Evolutionary conservation across 2,113 vertebrate genomes (phyloP).

Genomic region (Limnothrissa miodon): DNA sequence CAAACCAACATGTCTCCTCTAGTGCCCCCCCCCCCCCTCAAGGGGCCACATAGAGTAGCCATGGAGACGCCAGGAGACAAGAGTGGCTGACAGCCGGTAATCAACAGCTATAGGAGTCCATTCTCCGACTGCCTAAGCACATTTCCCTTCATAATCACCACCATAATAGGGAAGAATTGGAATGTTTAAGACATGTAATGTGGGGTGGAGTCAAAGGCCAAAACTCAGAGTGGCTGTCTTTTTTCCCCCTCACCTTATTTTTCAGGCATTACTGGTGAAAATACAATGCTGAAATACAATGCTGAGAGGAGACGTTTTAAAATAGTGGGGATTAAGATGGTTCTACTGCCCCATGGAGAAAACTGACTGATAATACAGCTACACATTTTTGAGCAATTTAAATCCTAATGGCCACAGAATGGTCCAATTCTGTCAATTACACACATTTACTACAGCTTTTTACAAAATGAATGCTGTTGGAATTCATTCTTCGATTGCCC

Average conservation of each 20-base stretch:
- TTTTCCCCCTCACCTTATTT: background rate
- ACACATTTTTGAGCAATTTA: background rate
- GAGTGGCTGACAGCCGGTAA: conserved; percentile 71
- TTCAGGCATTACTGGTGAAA: background rate
- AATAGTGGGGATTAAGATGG: background rate
- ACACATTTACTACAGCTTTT: conserved; percentile 9
- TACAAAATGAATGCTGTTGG: background rate
- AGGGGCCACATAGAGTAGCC: conserved; percentile 58
- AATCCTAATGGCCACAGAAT: background rate
- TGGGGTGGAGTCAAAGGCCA: conserved; percentile 11
- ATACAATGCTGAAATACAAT: background rate
- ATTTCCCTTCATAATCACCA: conserved; percentile 47
- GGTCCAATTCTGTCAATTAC: conserved; percentile 2
- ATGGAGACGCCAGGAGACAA: conserved; percentile 67
- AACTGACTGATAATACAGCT: background rate
- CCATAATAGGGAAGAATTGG: conserved; percentile 21
- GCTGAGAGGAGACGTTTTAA: background rate
- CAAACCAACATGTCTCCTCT: conserved; percentile 63
- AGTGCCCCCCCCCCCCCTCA: too few species aligned
- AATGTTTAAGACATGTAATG: conserved; percentile 7
- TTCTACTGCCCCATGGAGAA: background rate
- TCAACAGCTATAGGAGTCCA: conserved; percentile 64
- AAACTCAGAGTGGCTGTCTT: background rate
- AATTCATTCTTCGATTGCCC: background rate
- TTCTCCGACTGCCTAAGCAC: conserved; percentile 52